phyloP scores from a whole-genome alignment of 2,888 invertebrate genomes.

The Helleia helle region DNA sequence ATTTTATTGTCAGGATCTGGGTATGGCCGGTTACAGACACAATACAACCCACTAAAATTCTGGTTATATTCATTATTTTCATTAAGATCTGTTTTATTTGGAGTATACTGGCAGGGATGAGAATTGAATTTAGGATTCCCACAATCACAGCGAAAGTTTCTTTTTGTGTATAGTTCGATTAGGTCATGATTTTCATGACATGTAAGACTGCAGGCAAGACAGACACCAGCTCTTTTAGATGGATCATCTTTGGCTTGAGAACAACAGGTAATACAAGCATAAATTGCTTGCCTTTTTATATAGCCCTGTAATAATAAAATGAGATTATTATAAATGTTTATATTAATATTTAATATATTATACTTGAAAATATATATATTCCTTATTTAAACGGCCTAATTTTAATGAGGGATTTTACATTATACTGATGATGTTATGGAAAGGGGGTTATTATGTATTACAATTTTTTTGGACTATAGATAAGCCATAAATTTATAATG shows the following conservation, averaged over 20 bases:
- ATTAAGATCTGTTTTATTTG: constrained; percentile 78
- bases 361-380: no score
- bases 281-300: constrained; percentile 92
- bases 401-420: no score
- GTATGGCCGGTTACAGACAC: constrained; percentile 92
- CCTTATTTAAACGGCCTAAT: no score
- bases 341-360: no score
- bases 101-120: constrained; percentile 79
- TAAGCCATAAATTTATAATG: no score
- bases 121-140: constrained; percentile 85
- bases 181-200: constrained; percentile 98
- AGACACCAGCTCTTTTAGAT: constrained; percentile 84
- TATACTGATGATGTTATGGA: no score
- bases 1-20: constrained; percentile 90
- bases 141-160: constrained; percentile 97
- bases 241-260: constrained; percentile 75
- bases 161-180: constrained; percentile 95
- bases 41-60: constrained; percentile 95
- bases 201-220: constrained; percentile 93
- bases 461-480: no score
- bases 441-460: no score
- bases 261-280: constrained; percentile 94
- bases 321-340: no score
- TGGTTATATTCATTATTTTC: constrained; percentile 88
- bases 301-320: constrained; percentile 91